Evolutionary conservation across 2,888 invertebrate genomes (phyloP).

Genomic region (Gymnoscelis rufifasciata): DNA sequence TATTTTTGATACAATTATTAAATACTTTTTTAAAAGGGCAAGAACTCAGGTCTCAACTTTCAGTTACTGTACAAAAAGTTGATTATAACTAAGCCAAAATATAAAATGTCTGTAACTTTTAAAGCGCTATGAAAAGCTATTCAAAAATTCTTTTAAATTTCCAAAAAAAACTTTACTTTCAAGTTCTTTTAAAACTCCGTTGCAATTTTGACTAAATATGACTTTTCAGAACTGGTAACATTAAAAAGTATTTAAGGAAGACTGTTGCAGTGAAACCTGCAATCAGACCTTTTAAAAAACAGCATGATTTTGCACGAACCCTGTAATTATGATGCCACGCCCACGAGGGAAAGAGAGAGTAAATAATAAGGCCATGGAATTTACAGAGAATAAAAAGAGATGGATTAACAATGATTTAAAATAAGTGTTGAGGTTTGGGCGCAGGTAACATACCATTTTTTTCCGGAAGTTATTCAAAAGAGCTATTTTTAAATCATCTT

Average conservation of each 20-base stretch:
- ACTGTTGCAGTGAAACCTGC: conserved; percentile 12
- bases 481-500: neutral
- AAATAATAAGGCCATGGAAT: neutral
- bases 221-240: neutral
- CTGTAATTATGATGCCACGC: conserved; percentile 29
- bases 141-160: too few relatives aligned
- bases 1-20: too few relatives aligned
- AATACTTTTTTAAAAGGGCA: too few relatives aligned
- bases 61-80: too few relatives aligned
- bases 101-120: too few relatives aligned
- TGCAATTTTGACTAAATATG: neutral
- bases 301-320: conserved; percentile 20
- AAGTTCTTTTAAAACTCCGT: too few relatives aligned
- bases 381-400: conserved; percentile 1
- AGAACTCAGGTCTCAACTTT: too few relatives aligned
- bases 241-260: conserved; percentile 14
- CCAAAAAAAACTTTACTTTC: too few relatives aligned
- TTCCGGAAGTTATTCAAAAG: neutral
- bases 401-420: conserved; percentile 1
- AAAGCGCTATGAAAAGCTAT: too few relatives aligned
- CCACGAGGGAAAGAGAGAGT: conserved; percentile 26
- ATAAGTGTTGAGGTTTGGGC: conserved; percentile 1
- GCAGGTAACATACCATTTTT: conserved; percentile 1
- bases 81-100: too few relatives aligned
- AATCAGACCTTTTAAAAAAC: conserved; percentile 15